phyloP scores from a whole-genome alignment of 2,888 invertebrate species.

The Idaea straminata region DNA sequence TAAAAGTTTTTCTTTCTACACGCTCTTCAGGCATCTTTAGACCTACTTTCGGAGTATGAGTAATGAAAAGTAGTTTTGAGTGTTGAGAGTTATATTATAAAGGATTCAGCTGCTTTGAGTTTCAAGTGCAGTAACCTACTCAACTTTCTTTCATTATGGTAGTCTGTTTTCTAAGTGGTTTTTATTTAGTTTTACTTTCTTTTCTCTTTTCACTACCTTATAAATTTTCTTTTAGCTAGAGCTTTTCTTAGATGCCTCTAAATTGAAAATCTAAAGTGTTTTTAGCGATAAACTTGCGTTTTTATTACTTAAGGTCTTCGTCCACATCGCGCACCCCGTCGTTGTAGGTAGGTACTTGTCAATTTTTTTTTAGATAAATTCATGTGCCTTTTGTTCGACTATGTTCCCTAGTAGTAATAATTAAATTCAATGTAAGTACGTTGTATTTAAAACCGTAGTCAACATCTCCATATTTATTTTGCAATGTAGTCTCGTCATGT shows the following conservation, averaged over 20 bases:
- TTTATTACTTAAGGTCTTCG: neutral
- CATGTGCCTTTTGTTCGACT: neutral
- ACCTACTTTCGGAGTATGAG: too few species aligned
- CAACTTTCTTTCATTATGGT: neutral
- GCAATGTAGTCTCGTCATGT: slow-evolving; percentile 23
- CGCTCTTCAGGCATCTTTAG: too few species aligned
- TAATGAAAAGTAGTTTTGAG: neutral
- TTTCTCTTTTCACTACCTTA: neutral
- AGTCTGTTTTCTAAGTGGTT: neutral
- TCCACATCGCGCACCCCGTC: neutral
- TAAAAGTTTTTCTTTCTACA: too few species aligned
- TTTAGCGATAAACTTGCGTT: neutral
- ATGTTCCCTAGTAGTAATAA: neutral
- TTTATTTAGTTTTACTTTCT: neutral
- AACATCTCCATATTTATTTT: slow-evolving; percentile 7
- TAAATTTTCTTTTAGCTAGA: neutral
- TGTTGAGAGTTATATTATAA: neutral
- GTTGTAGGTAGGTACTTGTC: too few species aligned
- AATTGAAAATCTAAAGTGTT: neutral
- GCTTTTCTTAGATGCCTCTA: neutral
- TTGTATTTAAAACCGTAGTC: slow-evolving; percentile 2
- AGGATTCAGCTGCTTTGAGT: neutral
- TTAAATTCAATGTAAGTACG: neutral
- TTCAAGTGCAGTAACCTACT: neutral
- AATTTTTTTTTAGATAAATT: too few species aligned